A percentile compares a stretch with the other conserved stretches of the same genome.
Evolutionary conservation across 2,888 invertebrate genomes (phyloP).

Genomic region (Neoascia interrupta): DNA sequence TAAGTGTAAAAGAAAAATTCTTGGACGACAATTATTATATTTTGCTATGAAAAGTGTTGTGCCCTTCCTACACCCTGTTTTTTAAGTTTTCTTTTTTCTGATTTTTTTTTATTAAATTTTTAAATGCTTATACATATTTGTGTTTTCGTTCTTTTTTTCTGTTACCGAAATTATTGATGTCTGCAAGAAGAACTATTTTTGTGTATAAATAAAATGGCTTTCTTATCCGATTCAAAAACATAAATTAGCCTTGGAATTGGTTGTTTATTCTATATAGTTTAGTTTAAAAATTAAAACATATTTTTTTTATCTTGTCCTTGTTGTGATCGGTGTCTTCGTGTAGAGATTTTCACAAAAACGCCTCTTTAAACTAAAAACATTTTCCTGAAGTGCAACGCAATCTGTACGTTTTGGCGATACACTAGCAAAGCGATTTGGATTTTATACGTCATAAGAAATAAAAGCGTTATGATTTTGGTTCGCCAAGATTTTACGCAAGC

Average conservation of each 20-base stretch:
- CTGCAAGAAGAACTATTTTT: slow-evolving; percentile 35
- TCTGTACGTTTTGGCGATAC: too few species aligned
- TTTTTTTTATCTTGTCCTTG: slow-evolving; percentile 9
- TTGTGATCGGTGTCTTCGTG: slow-evolving; percentile 47
- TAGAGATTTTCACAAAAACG: too few species aligned
- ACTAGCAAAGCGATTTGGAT: too few species aligned
- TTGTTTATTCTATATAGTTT: background rate
- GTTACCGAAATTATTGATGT: slow-evolving; percentile 15
- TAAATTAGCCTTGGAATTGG: slow-evolving; percentile 35
- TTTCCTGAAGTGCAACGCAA: too few species aligned
- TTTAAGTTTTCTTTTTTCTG: background rate
- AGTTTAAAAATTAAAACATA: background rate
- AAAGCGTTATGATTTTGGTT: too few species aligned
- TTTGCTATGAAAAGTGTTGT: slow-evolving; percentile 53
- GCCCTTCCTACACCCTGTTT: slow-evolving; percentile 5
- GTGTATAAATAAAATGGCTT: slow-evolving; percentile 29
- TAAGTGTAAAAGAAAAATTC: slow-evolving; percentile 15
- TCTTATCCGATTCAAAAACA: slow-evolving; percentile 19
- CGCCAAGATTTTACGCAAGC: too few species aligned
- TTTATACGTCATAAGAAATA: too few species aligned
- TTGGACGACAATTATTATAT: slow-evolving; percentile 1
- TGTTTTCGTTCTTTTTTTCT: background rate
- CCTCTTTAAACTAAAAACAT: too few species aligned
- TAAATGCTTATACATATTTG: too few species aligned
- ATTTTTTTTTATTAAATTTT: slow-evolving; percentile 1